Evolutionary conservation across 1,140 invertebrate species (phyloP).

Genomic region (Drosophila elegans): DNA sequence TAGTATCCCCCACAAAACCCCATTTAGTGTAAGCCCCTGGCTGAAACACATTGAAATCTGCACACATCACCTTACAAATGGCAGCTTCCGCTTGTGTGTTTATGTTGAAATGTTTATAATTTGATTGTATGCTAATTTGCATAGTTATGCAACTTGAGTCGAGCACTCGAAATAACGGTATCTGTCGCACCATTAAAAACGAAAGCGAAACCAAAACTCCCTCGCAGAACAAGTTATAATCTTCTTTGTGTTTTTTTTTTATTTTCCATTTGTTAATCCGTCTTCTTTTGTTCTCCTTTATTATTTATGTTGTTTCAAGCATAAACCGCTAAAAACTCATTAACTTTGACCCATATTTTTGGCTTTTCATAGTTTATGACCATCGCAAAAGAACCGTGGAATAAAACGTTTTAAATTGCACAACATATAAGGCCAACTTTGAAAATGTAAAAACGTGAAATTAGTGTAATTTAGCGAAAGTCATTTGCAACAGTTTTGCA

Average conservation of each 20-base stretch:
- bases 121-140: constrained; percentile 76
- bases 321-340: constrained; percentile 49
- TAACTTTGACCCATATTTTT: constrained; percentile 63
- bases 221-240: constrained; percentile 25
- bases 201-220: constrained; percentile 38
- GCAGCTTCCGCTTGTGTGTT: constrained; percentile 62
- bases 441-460: constrained; percentile 23
- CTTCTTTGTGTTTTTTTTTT: constrained; percentile 22
- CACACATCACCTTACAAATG: constrained; percentile 54
- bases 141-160: constrained; percentile 56
- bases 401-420: constrained; percentile 32
- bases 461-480: constrained; percentile 27
- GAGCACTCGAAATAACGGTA: constrained; percentile 42
- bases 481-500: constrained; percentile 27
- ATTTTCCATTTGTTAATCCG: constrained; percentile 27
- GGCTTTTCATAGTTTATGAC: constrained; percentile 35
- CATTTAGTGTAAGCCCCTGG: constrained; percentile 11
- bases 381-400: constrained; percentile 27
- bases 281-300: constrained; percentile 39
- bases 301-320: constrained; percentile 32
- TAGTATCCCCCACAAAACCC: neutral
- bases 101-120: constrained; percentile 74
- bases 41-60: constrained; percentile 21
- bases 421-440: constrained; percentile 2
- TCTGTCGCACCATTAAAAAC: constrained; percentile 46